Base-by-base conservation (phyloP, 2,113 vertebrate genomes). In the Cyprinus carpio region DNA sequence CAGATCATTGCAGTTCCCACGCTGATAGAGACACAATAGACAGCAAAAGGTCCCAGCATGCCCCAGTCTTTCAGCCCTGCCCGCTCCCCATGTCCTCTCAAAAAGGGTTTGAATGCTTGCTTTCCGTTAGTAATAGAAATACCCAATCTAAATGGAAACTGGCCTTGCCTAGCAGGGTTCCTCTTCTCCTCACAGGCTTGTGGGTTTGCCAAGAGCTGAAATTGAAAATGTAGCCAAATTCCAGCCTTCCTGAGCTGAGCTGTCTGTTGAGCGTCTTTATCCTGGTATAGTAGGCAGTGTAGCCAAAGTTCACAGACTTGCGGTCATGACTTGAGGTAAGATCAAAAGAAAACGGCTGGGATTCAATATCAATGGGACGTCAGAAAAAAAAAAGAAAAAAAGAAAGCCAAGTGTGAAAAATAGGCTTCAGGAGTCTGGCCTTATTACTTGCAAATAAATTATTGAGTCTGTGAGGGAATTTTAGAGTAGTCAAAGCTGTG, bases 61-160 rank as follows among this genome's bases (percentile, higher is more conserved):
- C 67, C 76, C 29, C 29, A 37, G 77, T 83, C 82, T 86, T 77
- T 82, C 56, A 74, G 62, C 78, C 77, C 37, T 82, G 77, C 71
- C 72, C 49, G n/a, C 82, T 84, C 84, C 64, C 72, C 84, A 87
- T 76, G 82, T 49, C 72, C 84, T 86, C 84, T 89, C 86, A 87
- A 72, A 89, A 80, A 82, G 43, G 72, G 51, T 84, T 86, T 43
- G 49, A 74, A 62, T 69, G 25, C 51, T 79, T 65, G 56, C 78
- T 69, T 25, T 85, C 75, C 23, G 34, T 76, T 82, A 65, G 64
- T 60, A 78, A 79, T 56, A 74, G 78, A 64, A 56, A 77, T 9
- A 75, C 75, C 40, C 83, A 74, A 79, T 29, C 43, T 74, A 82
- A 89, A 82, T 84, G 76, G 67, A 85, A 82, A 75, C 74, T 81